phyloP scores from a whole-genome alignment of 92 coral and sea anemone genomes.

The Isaurus tuberculatus region DNA sequence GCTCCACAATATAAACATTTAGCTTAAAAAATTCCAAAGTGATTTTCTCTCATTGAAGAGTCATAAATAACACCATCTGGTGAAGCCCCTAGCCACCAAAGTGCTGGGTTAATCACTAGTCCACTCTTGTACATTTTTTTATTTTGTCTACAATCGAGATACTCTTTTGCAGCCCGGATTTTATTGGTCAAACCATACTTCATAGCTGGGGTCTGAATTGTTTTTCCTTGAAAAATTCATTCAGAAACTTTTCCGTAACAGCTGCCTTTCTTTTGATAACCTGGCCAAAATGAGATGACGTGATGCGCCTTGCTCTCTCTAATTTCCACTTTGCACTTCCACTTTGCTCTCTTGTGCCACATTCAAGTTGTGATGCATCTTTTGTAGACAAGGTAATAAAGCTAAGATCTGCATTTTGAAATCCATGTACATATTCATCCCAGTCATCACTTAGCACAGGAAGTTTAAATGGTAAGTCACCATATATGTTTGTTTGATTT shows the following conservation, averaged over 20 bases:
- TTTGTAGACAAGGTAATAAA: slow-evolving; percentile 36
- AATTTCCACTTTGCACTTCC: slow-evolving; percentile 10
- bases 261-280: background rate
- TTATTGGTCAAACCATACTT: slow-evolving; percentile 44
- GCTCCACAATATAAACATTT: slow-evolving; percentile 43
- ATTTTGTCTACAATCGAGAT: slow-evolving; percentile 32
- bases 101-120: slow-evolving; percentile 42
- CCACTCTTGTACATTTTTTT: slow-evolving; percentile 28
- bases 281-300: slow-evolving; percentile 51
- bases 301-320: slow-evolving; percentile 50
- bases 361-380: slow-evolving; percentile 49
- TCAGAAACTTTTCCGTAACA: slow-evolving; percentile 42
- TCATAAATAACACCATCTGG: slow-evolving; percentile 46
- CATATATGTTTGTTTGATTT: slow-evolving; percentile 25
- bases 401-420: slow-evolving; percentile 38
- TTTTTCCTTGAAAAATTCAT: slow-evolving; percentile 46
- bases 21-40: slow-evolving; percentile 44
- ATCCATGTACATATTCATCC: slow-evolving; percentile 49
- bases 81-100: slow-evolving; percentile 48
- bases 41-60: slow-evolving; percentile 29
- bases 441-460: slow-evolving; percentile 23
- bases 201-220: slow-evolving; percentile 44
- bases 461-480: slow-evolving; percentile 34
- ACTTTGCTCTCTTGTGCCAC: slow-evolving; percentile 36
- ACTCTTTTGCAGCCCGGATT: slow-evolving; percentile 46